phyloP scores from a whole-genome alignment of 2,888 invertebrate genomes.

The Notocelia uddmanniana region DNA sequence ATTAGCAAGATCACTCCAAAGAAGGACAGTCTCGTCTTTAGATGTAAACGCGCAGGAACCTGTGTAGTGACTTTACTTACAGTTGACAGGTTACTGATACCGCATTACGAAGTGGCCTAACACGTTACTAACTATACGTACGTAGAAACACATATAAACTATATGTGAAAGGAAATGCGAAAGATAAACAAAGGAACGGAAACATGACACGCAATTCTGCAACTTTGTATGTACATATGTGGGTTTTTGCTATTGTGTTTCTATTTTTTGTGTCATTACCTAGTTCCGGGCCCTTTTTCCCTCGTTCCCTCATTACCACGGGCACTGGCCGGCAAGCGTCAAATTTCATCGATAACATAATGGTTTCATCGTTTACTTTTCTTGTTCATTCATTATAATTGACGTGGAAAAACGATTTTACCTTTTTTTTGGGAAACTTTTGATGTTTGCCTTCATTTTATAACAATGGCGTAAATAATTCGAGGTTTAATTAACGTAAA shows the following conservation, averaged over 20 bases:
- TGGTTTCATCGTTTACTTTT: constrained; percentile 6
- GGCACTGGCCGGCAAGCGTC: constrained; percentile 12
- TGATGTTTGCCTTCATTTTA: neutral
- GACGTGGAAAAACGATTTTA: constrained; percentile 9
- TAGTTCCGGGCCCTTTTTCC: constrained; percentile 2
- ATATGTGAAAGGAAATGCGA: neutral
- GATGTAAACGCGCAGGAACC: no score
- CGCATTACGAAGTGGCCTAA: no score
- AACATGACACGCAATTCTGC: constrained; percentile 19
- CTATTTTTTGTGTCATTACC: constrained; percentile 35
- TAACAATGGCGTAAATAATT: neutral
- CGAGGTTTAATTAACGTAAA: neutral
- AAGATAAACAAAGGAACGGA: neutral
- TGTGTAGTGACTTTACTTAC: no score
- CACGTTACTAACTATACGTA: no score
- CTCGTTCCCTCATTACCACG: constrained; percentile 2
- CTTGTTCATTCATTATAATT: constrained; percentile 7
- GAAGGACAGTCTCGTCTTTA: no score
- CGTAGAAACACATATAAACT: neutral
- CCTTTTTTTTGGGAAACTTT: constrained; percentile 3
- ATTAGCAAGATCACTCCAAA: no score
- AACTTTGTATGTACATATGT: neutral
- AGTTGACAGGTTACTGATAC: no score
- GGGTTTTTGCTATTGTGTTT: constrained; percentile 8
- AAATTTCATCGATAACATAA: constrained; percentile 19